phyloP scores from a whole-genome alignment of 2,797 vertebrate species.

The Pantherophis alleghaniensis region DNA sequence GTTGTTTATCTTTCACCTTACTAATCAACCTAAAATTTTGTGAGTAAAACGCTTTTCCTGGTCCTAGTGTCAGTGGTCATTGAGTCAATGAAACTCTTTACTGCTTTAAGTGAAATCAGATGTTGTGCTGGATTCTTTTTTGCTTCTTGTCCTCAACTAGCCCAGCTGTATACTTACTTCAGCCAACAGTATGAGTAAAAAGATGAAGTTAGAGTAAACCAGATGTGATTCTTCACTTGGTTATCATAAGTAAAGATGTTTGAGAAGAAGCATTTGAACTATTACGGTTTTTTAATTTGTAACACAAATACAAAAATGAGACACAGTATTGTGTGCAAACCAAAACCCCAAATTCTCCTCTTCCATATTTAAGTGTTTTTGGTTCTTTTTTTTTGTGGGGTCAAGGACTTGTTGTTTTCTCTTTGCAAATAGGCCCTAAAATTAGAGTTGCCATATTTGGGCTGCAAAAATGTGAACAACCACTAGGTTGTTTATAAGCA shows the following conservation, averaged over 20 bases:
- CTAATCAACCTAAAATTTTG: slow-evolving; percentile 22
- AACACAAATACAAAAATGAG: background rate
- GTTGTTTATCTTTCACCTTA: background rate
- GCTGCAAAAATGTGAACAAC: background rate
- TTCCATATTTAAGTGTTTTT: background rate
- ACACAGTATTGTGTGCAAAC: background rate
- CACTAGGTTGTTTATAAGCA: background rate
- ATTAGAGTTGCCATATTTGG: background rate
- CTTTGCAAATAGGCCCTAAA: background rate
- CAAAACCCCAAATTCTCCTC: background rate
- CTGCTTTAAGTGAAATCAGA: background rate
- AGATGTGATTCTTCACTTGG: background rate
- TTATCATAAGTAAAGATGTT: slow-evolving; percentile 28
- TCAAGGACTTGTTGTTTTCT: background rate
- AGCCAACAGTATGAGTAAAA: slow-evolving; percentile 21
- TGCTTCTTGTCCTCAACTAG: slow-evolving; percentile 15
- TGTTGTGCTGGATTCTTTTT: slow-evolving; percentile 8
- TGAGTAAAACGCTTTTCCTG: slow-evolving; percentile 10
- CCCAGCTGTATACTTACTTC: background rate
- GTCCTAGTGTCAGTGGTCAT: background rate
- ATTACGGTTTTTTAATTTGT: background rate
- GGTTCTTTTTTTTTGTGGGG: background rate
- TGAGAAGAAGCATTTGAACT: background rate
- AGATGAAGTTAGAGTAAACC: slow-evolving; percentile 11
- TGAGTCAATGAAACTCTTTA: slow-evolving; percentile 13